Evolutionary conservation across 1,140 invertebrate species (phyloP).

Genomic region (Apis laboriosa): DNA sequence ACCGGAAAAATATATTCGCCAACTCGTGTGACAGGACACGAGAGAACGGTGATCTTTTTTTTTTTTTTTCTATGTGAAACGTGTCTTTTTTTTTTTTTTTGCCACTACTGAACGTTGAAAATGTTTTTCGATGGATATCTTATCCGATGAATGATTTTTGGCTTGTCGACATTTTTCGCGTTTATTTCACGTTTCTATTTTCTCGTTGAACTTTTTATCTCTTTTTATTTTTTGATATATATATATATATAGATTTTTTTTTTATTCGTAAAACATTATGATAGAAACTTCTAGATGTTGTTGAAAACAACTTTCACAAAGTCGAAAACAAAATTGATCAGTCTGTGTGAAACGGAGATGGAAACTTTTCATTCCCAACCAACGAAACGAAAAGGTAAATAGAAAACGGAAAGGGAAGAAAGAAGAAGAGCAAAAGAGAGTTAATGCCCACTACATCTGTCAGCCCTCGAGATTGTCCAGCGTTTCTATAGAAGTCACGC

Average conservation of each 20-base stretch:
- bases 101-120: not conserved
- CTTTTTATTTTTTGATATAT: not conserved
- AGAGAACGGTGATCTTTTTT: not conserved
- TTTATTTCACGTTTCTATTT: not conserved
- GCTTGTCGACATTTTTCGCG: not conserved
- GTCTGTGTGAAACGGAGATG: slow-evolving; percentile 13
- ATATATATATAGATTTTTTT: not conserved
- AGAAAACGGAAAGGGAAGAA: slow-evolving; percentile 18
- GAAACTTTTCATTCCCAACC: slow-evolving; percentile 21
- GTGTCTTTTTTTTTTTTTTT: not conserved
- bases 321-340: slow-evolving; percentile 37
- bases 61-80: not conserved
- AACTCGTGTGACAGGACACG: not conserved
- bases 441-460: slow-evolving; percentile 43
- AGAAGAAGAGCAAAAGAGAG: slow-evolving; percentile 33
- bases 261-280: not conserved
- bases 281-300: slow-evolving; percentile 7
- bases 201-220: not conserved
- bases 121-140: not conserved
- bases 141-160: not conserved
- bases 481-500: slow-evolving; percentile 18
- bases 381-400: slow-evolving; percentile 35
- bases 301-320: slow-evolving; percentile 9
- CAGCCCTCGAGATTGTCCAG: slow-evolving; percentile 19
- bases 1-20: slow-evolving; percentile 32